Conservation (phyloP, 2,113 vertebrate genomes). For the Xiphophorus couchianus region DNA sequence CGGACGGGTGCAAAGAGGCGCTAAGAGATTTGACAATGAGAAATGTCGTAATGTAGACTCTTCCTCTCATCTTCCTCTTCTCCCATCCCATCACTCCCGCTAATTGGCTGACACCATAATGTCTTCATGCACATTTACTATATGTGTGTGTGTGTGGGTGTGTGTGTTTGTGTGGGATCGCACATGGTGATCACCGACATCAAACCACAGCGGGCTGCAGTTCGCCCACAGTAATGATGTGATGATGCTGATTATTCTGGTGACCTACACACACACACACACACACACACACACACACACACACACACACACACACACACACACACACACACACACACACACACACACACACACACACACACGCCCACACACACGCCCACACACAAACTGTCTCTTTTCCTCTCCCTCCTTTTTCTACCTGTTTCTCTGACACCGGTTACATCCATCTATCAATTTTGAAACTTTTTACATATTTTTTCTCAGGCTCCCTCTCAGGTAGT, state of each 20-base stretch:
- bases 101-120: slow-evolving; percentile 60
- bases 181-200: slow-evolving; percentile 49
- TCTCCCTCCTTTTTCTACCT: background rate
- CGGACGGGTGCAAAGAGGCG: slow-evolving; percentile 37
- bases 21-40: slow-evolving; percentile 63
- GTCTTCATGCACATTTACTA: slow-evolving; percentile 37
- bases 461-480: background rate
- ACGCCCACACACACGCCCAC: background rate
- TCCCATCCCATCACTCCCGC: slow-evolving; percentile 30
- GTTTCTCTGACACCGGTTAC: slow-evolving; percentile 4
- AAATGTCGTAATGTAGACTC: slow-evolving; percentile 52
- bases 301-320: background rate
- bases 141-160: background rate
- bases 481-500: background rate
- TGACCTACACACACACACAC: slow-evolving; percentile 25
- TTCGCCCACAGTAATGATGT: slow-evolving; percentile 41
- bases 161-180: background rate
- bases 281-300: background rate
- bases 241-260: slow-evolving; percentile 14
- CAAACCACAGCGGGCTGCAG: slow-evolving; percentile 34
- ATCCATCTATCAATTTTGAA: background rate
- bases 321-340: slow-evolving; percentile 3
- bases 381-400: slow-evolving; percentile 1
- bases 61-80: slow-evolving; percentile 11
- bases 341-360: too few species aligned